A percentile compares a stretch with the other conserved stretches of the same genome.
Conservation (phyloP, 2,888 invertebrate genomes). For the Lepeophtheirus nordmannii region DNA sequence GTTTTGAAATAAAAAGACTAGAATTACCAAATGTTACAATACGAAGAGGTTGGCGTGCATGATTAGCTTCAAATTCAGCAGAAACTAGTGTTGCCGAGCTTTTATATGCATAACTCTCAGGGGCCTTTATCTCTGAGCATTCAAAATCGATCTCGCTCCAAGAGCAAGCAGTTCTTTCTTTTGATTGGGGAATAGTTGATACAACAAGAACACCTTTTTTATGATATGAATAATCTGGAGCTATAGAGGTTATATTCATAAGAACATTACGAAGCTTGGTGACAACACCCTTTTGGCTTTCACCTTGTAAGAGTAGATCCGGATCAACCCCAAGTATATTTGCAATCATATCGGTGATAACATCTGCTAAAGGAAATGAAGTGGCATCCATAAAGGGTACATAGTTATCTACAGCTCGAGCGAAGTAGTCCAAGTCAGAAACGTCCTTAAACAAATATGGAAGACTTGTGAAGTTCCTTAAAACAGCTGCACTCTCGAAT, state of each 20-base stretch:
- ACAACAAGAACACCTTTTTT: background rate
- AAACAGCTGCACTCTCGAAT: background rate
- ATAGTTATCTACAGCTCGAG: slow-evolving; percentile 18
- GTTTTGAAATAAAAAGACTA: slow-evolving; percentile 8
- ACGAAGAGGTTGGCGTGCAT: background rate
- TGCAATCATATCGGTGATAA: slow-evolving; percentile 17
- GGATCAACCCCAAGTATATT: slow-evolving; percentile 8
- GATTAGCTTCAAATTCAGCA: background rate
- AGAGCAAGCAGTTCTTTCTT: slow-evolving; percentile 13
- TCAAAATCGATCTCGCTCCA: background rate
- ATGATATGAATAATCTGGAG: slow-evolving; percentile 2
- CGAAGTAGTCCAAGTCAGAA: slow-evolving; percentile 10
- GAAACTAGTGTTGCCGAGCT: background rate
- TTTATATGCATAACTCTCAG: background rate
- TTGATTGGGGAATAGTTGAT: background rate
- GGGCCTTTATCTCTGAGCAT: background rate
- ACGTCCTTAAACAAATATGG: background rate
- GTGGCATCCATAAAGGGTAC: slow-evolving; percentile 7
- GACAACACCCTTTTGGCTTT: background rate
- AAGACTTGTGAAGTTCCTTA: slow-evolving; percentile 6
- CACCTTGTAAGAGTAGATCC: background rate
- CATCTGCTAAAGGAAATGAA: background rate
- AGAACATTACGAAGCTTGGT: slow-evolving; percentile 6
- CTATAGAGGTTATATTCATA: slow-evolving; percentile 6
- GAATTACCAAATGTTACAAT: slow-evolving; percentile 13